Conservation (phyloP, 2,113 vertebrate species). For the Speoplatyrhinus poulsoni region DNA sequence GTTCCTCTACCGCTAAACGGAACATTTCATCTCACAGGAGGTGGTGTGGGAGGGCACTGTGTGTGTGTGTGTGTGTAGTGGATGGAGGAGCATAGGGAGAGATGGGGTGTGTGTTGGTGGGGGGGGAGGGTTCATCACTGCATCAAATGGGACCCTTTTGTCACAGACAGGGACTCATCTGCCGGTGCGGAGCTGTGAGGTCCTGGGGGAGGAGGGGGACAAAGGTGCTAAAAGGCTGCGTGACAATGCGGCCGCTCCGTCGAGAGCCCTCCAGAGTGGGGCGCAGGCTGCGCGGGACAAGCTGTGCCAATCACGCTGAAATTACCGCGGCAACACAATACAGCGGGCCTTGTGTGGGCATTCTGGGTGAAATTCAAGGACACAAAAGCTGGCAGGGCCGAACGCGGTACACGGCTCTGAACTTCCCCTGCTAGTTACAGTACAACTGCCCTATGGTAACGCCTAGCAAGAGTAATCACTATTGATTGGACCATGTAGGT, state of each 20-base stretch:
- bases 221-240: slow-evolving; percentile 96
- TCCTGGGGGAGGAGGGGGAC: slow-evolving; percentile 86
- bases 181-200: slow-evolving; percentile 84
- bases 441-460: slow-evolving; percentile 37
- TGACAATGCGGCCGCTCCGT: slow-evolving; percentile 84
- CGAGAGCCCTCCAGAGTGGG: slow-evolving; percentile 79
- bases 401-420: slow-evolving; percentile 15
- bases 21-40: slow-evolving; percentile 89
- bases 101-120: not conserved
- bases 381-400: slow-evolving; percentile 29
- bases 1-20: slow-evolving; percentile 88
- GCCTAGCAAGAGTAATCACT: slow-evolving; percentile 34
- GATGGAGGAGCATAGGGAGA: not conserved
- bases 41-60: slow-evolving; percentile 38
- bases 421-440: slow-evolving; percentile 19
- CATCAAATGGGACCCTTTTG: slow-evolving; percentile 86
- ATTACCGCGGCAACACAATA: slow-evolving; percentile 68
- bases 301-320: slow-evolving; percentile 87
- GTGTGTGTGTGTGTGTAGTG: slow-evolving; percentile 24
- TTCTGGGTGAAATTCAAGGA: slow-evolving; percentile 62
- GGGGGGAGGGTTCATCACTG: slow-evolving; percentile 59
- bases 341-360: slow-evolving; percentile 59
- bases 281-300: slow-evolving; percentile 81
- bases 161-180: slow-evolving; percentile 84
- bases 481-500: slow-evolving; percentile 2